Percentiles rank a stretch among this genome's conserved stretches.
phyloP scores from a whole-genome alignment of 2,888 invertebrate species.

The Acrocera orbiculus region DNA sequence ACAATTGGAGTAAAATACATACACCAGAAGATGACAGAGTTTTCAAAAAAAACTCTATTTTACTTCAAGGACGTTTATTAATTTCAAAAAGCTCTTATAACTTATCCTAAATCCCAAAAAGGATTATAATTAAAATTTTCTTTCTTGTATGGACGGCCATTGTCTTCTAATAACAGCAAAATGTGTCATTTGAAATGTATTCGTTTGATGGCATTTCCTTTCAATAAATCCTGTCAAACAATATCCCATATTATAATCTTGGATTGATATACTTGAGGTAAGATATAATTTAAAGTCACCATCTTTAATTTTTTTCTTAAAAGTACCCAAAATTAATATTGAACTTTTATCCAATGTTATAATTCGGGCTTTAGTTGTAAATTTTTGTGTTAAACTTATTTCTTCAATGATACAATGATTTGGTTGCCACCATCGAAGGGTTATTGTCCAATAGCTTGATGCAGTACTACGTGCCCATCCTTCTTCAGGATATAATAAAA shows the following conservation, averaged over 20 bases:
- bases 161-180: constrained; percentile 71
- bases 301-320: constrained; percentile 50
- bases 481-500: constrained; percentile 71
- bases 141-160: constrained; percentile 33
- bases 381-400: constrained; percentile 43
- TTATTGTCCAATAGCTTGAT: constrained; percentile 71
- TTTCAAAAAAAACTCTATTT: too few species aligned
- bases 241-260: constrained; percentile 81
- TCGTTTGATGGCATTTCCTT: constrained; percentile 56
- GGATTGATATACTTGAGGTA: constrained; percentile 67
- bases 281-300: constrained; percentile 67
- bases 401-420: constrained; percentile 71
- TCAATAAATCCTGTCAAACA: constrained; percentile 75
- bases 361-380: constrained; percentile 60
- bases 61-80: too few species aligned
- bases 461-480: constrained; percentile 78
- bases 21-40: too few species aligned
- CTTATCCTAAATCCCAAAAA: too few species aligned
- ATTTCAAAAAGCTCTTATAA: too few species aligned
- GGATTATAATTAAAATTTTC: too few species aligned
- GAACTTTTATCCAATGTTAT: constrained; percentile 59
- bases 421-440: constrained; percentile 73
- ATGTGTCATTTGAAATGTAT: constrained; percentile 69
- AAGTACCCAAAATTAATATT: constrained; percentile 64
- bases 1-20: too few species aligned